These are phyloP conservation scores for Phacellophora camtschatica DNA, from an alignment of 30 jellyfish, hydroid and myxozoan species.

Conservation along the genomic window DNA sequence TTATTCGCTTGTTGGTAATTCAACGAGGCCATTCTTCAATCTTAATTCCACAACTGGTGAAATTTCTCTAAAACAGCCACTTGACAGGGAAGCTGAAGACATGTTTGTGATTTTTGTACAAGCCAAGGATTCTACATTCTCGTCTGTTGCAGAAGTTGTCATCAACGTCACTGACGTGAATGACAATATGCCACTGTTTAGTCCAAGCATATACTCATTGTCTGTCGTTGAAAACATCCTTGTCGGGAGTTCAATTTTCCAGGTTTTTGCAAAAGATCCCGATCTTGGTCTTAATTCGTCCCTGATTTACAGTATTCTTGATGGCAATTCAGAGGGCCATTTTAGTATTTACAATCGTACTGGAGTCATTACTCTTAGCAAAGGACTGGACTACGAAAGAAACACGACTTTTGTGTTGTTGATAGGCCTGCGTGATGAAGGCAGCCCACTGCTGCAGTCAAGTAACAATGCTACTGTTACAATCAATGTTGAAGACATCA, in stretches of 20 bases:
- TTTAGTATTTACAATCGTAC: slow-evolving; percentile 52
- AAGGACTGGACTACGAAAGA: slow-evolving; percentile 65
- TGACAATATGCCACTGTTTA: slow-evolving; percentile 79
- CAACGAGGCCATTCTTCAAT: slow-evolving; percentile 47
- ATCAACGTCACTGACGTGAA: slow-evolving; percentile 89
- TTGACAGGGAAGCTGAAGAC: slow-evolving; percentile 88
- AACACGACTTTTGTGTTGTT: slow-evolving; percentile 33
- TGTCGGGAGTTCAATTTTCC: slow-evolving; percentile 58
- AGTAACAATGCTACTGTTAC: slow-evolving; percentile 50
- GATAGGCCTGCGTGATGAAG: slow-evolving; percentile 68
- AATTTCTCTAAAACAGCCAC: slow-evolving; percentile 39
- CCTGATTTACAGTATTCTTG: slow-evolving; percentile 24
- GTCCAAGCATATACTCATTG: slow-evolving; percentile 48
- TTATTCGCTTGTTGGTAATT: slow-evolving; percentile 74
- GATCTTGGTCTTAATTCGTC: slow-evolving; percentile 76
- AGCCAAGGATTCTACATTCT: slow-evolving; percentile 63
- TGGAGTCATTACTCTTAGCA: slow-evolving; percentile 60
- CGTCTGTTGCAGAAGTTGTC: slow-evolving; percentile 76
- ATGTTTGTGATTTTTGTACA: slow-evolving; percentile 63
- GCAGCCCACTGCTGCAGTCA: slow-evolving; percentile 63
- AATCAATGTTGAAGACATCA: slow-evolving; percentile 63
- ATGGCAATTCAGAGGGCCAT: slow-evolving; percentile 53
- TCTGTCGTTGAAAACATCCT: slow-evolving; percentile 74
- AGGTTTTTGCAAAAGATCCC: slow-evolving; percentile 80
- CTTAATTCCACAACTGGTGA: slow-evolving; percentile 80